Evolutionary conservation across 2,888 invertebrate species (phyloP).

Genomic region (Dioctria rufipes): DNA sequence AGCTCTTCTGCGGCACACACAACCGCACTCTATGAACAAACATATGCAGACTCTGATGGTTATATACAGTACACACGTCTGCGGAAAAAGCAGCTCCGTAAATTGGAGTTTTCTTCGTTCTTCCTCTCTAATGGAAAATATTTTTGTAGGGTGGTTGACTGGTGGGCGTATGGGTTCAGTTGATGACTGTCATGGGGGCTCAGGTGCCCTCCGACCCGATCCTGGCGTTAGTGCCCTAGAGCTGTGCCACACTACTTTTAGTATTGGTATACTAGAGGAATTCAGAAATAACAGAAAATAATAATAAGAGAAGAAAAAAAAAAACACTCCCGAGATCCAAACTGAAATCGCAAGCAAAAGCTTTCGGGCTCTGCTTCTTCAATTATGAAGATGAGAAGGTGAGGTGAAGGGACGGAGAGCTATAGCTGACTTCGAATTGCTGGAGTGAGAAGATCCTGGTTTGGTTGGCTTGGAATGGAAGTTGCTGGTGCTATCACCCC

Average conservation of each 20-base stretch:
- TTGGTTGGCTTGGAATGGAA: constrained; percentile 1
- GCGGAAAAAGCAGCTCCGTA: constrained; percentile 51
- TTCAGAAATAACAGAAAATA: constrained; percentile 44
- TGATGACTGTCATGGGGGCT: constrained; percentile 38
- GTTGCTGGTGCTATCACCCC: constrained; percentile 9
- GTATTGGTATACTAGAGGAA: constrained; percentile 37
- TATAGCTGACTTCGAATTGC: constrained; percentile 8
- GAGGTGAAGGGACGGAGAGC: constrained; percentile 13
- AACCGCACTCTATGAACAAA: constrained; percentile 28
- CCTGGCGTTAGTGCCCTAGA: constrained; percentile 12
- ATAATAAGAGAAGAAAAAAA: constrained; percentile 5
- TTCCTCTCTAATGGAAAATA: constrained; percentile 59
- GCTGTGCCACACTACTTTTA: constrained; percentile 22
- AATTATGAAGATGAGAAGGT: constrained; percentile 50
- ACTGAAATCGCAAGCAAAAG: constrained; percentile 50
- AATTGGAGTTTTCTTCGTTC: constrained; percentile 55
- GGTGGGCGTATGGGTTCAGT: constrained; percentile 38
- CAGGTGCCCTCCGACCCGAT: constrained; percentile 41
- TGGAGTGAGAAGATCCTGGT: constrained; percentile 36
- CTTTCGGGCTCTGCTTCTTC: constrained; percentile 48
- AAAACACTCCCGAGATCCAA: constrained; percentile 25
- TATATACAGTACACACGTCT: constrained; percentile 29
- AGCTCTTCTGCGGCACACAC: constrained; percentile 47
- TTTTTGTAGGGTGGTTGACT: constrained; percentile 54
- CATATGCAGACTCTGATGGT: constrained; percentile 40